These are phyloP conservation scores for Streptopelia turtur DNA, from an alignment of 2,797 vertebrate species.

Conservation along the genomic window DNA sequence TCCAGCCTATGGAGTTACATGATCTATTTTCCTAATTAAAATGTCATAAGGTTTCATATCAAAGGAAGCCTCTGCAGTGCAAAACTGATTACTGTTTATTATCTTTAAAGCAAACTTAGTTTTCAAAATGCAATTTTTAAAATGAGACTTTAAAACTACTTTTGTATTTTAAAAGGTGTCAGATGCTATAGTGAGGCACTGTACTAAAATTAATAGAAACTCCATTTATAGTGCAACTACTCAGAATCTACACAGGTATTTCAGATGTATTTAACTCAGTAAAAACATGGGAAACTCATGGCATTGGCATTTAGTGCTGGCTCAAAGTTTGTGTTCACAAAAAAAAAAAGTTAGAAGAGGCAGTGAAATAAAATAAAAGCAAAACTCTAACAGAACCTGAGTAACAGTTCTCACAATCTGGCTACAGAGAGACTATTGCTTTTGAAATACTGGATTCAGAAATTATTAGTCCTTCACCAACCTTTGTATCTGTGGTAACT, in stretches of 20 bases:
- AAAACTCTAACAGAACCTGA: not conserved
- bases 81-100: conserved; percentile 43
- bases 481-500: not conserved
- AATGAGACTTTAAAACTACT: not conserved
- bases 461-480: not conserved
- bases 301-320: not conserved
- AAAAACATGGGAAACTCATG: not conserved
- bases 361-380: not conserved
- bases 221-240: not conserved
- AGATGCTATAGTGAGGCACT: not conserved
- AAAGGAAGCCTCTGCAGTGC: conserved; percentile 31
- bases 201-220: not conserved
- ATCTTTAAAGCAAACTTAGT: conserved; percentile 35
- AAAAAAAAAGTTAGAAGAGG: conserved; percentile 23
- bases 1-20: conserved; percentile 10
- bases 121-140: conserved; percentile 13
- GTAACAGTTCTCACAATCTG: not conserved
- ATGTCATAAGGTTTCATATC: conserved; percentile 37
- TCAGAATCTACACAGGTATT: not conserved
- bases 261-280: conserved; percentile 1
- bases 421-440: not conserved
- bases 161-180: conserved; percentile 8
- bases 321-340: not conserved
- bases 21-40: conserved; percentile 67
- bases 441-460: not conserved